phyloP scores from a whole-genome alignment of 2,113 vertebrate genomes.

The Rhinogobius similis region DNA sequence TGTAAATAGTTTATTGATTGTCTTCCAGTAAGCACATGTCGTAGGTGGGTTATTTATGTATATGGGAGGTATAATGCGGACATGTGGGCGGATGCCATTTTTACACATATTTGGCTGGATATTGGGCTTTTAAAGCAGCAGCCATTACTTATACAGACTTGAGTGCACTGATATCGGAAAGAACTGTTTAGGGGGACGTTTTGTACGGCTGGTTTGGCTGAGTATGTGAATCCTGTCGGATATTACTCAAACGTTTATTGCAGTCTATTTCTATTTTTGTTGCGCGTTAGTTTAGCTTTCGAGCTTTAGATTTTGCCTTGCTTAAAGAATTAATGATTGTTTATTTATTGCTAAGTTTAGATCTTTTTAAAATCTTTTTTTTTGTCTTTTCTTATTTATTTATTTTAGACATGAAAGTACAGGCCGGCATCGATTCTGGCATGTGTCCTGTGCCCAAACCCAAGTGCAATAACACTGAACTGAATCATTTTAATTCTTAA shows the following conservation, averaged over 20 bases:
- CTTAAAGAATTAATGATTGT: too few species aligned
- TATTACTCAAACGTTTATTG: too few species aligned
- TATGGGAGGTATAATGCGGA: conserved; percentile 14
- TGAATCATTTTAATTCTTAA: neutral
- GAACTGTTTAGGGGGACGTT: neutral
- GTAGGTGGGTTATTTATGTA: conserved; percentile 41
- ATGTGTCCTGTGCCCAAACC: neutral
- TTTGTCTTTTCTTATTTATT: too few species aligned
- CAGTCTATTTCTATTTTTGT: too few species aligned
- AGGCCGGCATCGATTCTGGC: neutral
- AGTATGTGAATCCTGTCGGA: too few species aligned
- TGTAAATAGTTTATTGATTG: conserved; percentile 59
- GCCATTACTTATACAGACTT: conserved; percentile 7
- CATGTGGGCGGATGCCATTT: conserved; percentile 21
- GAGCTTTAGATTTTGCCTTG: too few species aligned
- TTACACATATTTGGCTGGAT: conserved; percentile 15
- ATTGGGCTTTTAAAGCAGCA: neutral
- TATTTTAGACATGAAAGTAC: neutral
- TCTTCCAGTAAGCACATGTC: conserved; percentile 15
- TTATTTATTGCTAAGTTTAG: too few species aligned
- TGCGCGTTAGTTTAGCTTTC: too few species aligned
- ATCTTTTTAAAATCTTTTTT: too few species aligned
- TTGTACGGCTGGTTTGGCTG: too few species aligned
- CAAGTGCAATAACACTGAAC: neutral
- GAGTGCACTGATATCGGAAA: neutral